Evolutionary conservation across 2,113 vertebrate genomes (phyloP), one percentile per base, ranked within the genome.

Genomic region (Atrichornis clamosus): DNA sequence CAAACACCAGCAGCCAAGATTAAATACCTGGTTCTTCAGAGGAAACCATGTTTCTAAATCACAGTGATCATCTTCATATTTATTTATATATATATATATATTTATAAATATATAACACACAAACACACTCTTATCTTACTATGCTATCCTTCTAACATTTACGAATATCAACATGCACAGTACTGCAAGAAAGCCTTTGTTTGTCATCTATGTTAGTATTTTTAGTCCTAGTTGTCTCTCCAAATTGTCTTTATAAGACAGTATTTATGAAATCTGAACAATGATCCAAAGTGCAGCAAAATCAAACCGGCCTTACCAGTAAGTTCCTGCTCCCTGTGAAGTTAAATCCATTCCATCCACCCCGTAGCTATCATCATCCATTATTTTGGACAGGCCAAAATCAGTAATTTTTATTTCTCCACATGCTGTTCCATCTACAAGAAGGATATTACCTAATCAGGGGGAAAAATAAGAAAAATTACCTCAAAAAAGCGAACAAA

Each of bases 331-430:
- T 65, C 99, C 99, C 97, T 99, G 99, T 74, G 99, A 99, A 47
- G 99, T 99, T 94, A 99, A 97, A 96, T 99, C 99, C 99, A 99
- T 99, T 85, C 99, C 99, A 95, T 99, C 99, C 60, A 99, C 99
- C 27, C 99, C 99, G 8, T 99, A 99, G 97, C 99, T 99, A 96
- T 99, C 99, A 67, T 99, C 99, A 93, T 99, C 99, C 99, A 99
- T 99, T 97, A 99, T 99, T 98, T 99, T 99, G 87, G 99, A 99
- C 79, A 99, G 98, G 74, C 99, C 99, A 97, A 99, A 99, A 97
- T 99, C 99, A 21, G 99, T 99, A 94, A 99, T 99, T 98, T 99
- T 99, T 96, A 99, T 99, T 98, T 99, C 99, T 89, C 99, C 99
- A 93, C 99, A 99, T 83, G 99, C 99, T 60, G 99, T 99, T 95